Conservation (phyloP, 2,888 invertebrate genomes). For the Trissoscelio sp. region DNA sequence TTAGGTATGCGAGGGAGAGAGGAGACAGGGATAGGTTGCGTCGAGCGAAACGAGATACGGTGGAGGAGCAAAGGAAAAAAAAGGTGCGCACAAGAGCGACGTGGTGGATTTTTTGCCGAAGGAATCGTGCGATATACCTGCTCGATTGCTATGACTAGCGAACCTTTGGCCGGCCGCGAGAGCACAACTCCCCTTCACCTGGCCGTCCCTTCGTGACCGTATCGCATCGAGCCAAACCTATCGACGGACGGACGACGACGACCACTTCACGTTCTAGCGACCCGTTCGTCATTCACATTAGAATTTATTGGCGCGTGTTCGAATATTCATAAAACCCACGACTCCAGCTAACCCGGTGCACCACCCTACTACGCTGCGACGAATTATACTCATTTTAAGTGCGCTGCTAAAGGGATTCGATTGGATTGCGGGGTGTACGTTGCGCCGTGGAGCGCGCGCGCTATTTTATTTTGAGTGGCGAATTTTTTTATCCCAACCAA, state of each 20-base stretch:
- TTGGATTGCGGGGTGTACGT: conserved; percentile 19
- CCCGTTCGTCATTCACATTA: conserved; percentile 82
- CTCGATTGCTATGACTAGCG: conserved; percentile 70
- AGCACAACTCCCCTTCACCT: conserved; percentile 46
- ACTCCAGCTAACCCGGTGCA: conserved; percentile 26
- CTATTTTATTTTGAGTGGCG: conserved; percentile 54
- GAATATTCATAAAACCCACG: conserved; percentile 68
- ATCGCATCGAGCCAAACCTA: conserved; percentile 51
- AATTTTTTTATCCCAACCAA: conserved; percentile 19
- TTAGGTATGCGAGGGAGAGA: conserved; percentile 69
- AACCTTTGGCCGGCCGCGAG: conserved; percentile 62
- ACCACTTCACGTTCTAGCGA: conserved; percentile 82
- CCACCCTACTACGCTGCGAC: conserved; percentile 54
- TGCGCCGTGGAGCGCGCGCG: conserved; percentile 20
- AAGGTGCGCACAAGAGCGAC: conserved; percentile 28
- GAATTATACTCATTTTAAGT: conserved; percentile 64
- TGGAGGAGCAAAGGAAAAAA: conserved; percentile 23
- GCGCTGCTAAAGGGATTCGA: conserved; percentile 48
- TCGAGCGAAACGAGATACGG: conserved; percentile 16
- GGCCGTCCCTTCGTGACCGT: conserved; percentile 53
- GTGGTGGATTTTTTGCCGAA: conserved; percentile 66
- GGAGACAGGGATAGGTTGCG: conserved; percentile 61
- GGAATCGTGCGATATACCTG: conserved; percentile 65
- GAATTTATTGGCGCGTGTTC: conserved; percentile 82
- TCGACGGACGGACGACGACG: conserved; percentile 73